A percentile compares a stretch with the other conserved stretches of the same genome.
phyloP scores from a whole-genome alignment of 2,113 vertebrate genomes.

The Cochlearius cochlearius region DNA sequence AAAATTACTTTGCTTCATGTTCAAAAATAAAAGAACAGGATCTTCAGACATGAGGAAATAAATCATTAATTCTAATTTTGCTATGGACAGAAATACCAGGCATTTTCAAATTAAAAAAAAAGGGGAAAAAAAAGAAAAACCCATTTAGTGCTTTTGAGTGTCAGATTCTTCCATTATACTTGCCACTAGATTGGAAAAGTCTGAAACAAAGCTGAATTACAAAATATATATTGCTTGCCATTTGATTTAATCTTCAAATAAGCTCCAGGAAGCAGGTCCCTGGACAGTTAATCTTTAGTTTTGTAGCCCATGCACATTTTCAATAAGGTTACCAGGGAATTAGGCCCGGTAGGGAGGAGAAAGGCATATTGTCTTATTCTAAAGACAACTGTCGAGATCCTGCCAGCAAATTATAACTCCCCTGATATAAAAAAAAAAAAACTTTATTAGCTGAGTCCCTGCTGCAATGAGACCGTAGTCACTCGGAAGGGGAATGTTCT shows the following conservation, averaged over 20 bases:
- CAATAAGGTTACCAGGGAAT: slow-evolving; percentile 79
- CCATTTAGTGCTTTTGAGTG: slow-evolving; percentile 53
- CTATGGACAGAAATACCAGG: slow-evolving; percentile 42
- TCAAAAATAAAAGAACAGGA: slow-evolving; percentile 55
- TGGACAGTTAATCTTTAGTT: slow-evolving; percentile 80
- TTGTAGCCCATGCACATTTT: slow-evolving; percentile 80
- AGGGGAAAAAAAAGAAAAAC: neutral
- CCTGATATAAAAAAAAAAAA: slow-evolving; percentile 60
- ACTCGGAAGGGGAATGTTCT: neutral
- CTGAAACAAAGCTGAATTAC: slow-evolving; percentile 73
- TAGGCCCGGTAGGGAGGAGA: slow-evolving; percentile 63
- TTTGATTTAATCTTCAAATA: slow-evolving; percentile 84
- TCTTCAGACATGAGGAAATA: slow-evolving; percentile 49
- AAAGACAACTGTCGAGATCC: slow-evolving; percentile 56
- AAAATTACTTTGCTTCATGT: slow-evolving; percentile 45
- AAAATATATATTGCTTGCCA: slow-evolving; percentile 77
- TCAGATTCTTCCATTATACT: slow-evolving; percentile 61
- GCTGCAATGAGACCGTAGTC: neutral
- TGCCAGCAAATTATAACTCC: slow-evolving; percentile 64
- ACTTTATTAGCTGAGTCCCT: slow-evolving; percentile 40
- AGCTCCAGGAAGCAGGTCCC: slow-evolving; percentile 77
- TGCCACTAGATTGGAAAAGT: slow-evolving; percentile 45
- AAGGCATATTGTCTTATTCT: slow-evolving; percentile 67
- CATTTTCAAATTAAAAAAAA: neutral
- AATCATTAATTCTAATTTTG: slow-evolving; percentile 64